Conservation (phyloP, 2,797 vertebrate genomes). For the Arrhamphus sclerolepis region DNA sequence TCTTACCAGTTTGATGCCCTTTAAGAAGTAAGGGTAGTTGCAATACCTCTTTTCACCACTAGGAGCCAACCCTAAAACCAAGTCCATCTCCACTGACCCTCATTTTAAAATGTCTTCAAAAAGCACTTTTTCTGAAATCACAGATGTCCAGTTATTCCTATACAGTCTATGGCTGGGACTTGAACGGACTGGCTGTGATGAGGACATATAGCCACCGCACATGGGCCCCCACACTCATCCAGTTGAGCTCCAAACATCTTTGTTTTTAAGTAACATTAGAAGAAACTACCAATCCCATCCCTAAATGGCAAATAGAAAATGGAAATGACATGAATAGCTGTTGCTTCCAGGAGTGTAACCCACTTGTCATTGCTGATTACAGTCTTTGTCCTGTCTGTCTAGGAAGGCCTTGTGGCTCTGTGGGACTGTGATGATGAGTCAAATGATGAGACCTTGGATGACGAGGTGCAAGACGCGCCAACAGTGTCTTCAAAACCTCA, state of each 20-base stretch:
- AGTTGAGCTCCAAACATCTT: neutral
- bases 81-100: too few species aligned
- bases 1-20: too few species aligned
- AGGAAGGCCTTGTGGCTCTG: constrained; percentile 89
- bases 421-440: constrained; percentile 86
- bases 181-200: too few species aligned
- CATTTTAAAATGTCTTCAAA: too few species aligned
- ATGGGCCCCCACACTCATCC: too few species aligned
- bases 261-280: constrained; percentile 1
- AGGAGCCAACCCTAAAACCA: too few species aligned
- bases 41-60: too few species aligned
- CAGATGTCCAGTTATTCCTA: too few species aligned
- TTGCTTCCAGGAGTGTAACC: constrained; percentile 48
- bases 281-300: constrained; percentile 3
- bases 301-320: constrained; percentile 39
- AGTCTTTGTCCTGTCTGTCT: constrained; percentile 44
- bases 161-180: too few species aligned
- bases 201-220: too few species aligned
- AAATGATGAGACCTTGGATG: constrained; percentile 52
- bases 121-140: too few species aligned
- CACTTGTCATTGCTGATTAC: constrained; percentile 55
- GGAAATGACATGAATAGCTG: constrained; percentile 39
- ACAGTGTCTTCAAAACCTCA: constrained; percentile 67
- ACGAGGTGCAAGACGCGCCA: constrained; percentile 49
- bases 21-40: too few species aligned